Conservation (phyloP, 2,888 invertebrate species). For the Clostera curtula region DNA sequence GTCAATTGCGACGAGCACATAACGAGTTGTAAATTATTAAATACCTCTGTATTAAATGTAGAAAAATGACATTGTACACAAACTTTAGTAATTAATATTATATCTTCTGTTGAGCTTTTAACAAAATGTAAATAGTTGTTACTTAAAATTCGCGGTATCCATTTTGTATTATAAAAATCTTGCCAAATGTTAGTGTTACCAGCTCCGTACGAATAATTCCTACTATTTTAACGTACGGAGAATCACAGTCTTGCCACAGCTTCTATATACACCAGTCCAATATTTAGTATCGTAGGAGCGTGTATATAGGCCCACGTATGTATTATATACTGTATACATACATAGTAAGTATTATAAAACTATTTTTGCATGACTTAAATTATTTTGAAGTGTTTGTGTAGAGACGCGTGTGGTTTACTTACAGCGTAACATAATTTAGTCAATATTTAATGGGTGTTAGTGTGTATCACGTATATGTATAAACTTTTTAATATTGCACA, state of each 20-base stretch:
- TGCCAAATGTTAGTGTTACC: conserved; percentile 25
- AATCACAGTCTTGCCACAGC: conserved; percentile 16
- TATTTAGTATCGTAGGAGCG: conserved; percentile 21
- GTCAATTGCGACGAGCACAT: conserved; percentile 2
- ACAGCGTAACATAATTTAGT: too few relatives aligned
- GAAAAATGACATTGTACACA: too few relatives aligned
- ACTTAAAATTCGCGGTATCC: conserved; percentile 13
- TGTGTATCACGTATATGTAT: too few relatives aligned
- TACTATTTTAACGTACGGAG: conserved; percentile 8
- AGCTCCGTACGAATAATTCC: conserved; percentile 15
- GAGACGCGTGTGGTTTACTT: conserved; percentile 25
- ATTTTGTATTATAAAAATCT: conserved; percentile 14
- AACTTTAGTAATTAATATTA: too few relatives aligned
- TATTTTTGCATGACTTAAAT: conserved; percentile 45
- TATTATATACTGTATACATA: conserved; percentile 29
- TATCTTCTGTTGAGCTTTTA: conserved; percentile 17
- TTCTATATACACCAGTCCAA: conserved; percentile 30
- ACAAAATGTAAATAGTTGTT: conserved; percentile 14
- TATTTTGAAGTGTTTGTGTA: conserved; percentile 23
- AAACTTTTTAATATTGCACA: too few relatives aligned
- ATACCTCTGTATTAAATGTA: too few relatives aligned
- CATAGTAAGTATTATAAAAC: conserved; percentile 34
- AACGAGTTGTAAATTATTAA: too few relatives aligned
- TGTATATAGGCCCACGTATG: conserved; percentile 30
- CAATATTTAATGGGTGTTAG: too few relatives aligned